Conservation (phyloP, 2,888 invertebrate genomes). For the Gandaritis pyraliata region DNA sequence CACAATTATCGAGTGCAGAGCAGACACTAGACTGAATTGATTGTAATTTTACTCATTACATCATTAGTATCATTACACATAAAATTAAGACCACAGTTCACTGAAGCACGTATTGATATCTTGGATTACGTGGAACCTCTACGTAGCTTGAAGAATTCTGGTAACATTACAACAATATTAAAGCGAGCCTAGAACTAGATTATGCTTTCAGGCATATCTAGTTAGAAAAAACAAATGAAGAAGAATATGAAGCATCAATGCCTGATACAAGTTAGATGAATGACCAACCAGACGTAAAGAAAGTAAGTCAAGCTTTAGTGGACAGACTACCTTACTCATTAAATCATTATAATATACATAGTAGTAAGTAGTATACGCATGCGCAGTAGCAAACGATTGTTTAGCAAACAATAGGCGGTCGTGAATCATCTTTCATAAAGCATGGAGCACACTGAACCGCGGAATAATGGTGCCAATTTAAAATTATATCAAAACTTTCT, state of each 20-base stretch:
- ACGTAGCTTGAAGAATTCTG: neutral
- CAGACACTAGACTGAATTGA: conserved; percentile 11
- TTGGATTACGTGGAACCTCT: neutral
- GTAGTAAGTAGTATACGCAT: conserved; percentile 5
- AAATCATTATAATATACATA: conserved; percentile 9
- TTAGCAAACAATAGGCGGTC: conserved; percentile 33
- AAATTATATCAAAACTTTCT: conserved; percentile 4
- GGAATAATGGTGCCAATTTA: neutral
- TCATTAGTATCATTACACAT: conserved; percentile 23
- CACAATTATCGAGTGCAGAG: conserved; percentile 26
- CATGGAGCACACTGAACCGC: conserved; percentile 14
- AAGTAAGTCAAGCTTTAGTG: neutral
- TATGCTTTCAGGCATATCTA: too few species aligned
- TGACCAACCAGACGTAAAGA: neutral
- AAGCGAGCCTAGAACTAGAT: too few species aligned
- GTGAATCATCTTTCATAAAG: conserved; percentile 28
- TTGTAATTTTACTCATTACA: conserved; percentile 32
- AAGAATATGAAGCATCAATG: neutral
- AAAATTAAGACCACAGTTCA: conserved; percentile 4
- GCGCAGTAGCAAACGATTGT: conserved; percentile 29
- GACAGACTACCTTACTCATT: conserved; percentile 9
- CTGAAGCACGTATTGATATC: neutral
- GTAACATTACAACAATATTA: too few species aligned
- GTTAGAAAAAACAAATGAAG: too few species aligned
- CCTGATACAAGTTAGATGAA: neutral